phyloP scores from a whole-genome alignment of 2,888 invertebrate genomes.

The Hemaris fuciformis region DNA sequence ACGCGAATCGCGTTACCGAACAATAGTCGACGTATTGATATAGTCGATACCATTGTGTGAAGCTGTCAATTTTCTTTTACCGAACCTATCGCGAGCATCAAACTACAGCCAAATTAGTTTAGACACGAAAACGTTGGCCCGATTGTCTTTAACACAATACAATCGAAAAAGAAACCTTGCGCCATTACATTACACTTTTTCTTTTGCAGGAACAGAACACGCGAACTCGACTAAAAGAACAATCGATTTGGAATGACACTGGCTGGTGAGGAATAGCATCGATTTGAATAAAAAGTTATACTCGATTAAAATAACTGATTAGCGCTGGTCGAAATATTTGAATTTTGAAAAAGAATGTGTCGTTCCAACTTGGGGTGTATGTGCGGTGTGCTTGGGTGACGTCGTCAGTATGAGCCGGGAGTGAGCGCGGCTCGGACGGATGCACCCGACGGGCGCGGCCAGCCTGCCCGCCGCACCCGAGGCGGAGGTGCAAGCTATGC shows the following conservation, averaged over 20 bases:
- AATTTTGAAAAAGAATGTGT: constrained; percentile 29
- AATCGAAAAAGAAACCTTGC: constrained; percentile 65
- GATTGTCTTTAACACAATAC: constrained; percentile 69
- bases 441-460: constrained; percentile 88
- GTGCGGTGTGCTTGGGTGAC: constrained; percentile 27
- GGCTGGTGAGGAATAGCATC: constrained; percentile 10
- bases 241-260: constrained; percentile 42
- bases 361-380: constrained; percentile 23
- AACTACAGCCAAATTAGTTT: constrained; percentile 76
- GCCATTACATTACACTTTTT: constrained; percentile 68
- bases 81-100: constrained; percentile 69
- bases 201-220: constrained; percentile 69
- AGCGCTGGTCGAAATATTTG: constrained; percentile 7
- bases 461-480: constrained; percentile 90
- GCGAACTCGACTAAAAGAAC: constrained; percentile 59
- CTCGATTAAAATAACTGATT: constrained; percentile 22
- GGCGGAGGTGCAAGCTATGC: constrained; percentile 96
- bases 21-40: constrained; percentile 28
- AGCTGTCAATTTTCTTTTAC: constrained; percentile 71
- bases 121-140: constrained; percentile 73
- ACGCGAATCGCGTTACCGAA: constrained; percentile 1
- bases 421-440: constrained; percentile 78
- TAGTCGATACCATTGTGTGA: constrained; percentile 24
- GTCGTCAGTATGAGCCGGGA: constrained; percentile 60
- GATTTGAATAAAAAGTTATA: constrained; percentile 14